A percentile compares a stretch with the other conserved stretches of the same genome.
phyloP scores from a whole-genome alignment of 2,113 vertebrate species.

The Heptranchias perlo region DNA sequence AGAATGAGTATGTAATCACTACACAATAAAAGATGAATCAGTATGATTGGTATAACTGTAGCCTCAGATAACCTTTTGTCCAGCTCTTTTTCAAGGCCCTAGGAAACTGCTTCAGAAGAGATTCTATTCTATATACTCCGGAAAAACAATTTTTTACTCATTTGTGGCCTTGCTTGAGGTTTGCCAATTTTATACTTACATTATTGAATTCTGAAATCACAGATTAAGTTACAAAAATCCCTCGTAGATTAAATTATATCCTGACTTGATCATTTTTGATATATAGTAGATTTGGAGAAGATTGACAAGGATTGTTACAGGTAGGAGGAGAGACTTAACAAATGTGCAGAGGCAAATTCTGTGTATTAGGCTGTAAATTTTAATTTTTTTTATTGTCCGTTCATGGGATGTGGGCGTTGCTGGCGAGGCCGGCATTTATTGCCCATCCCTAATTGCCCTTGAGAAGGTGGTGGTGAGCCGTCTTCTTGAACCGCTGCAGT shows the following conservation, averaged over 20 bases:
- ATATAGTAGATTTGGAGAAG: not conserved
- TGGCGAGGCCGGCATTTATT: no score
- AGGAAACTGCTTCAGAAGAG: not conserved
- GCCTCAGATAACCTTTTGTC: not conserved
- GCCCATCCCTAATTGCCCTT: no score
- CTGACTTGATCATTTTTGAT: not conserved
- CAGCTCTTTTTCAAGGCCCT: not conserved
- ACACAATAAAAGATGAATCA: not conserved
- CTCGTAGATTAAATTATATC: not conserved
- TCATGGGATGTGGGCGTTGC: no score
- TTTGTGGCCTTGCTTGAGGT: not conserved
- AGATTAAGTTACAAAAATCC: not conserved
- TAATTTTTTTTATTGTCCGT: no score
- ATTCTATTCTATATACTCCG: not conserved
- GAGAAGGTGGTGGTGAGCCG: no score
- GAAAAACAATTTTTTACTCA: not conserved
- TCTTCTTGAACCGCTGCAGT: no score
- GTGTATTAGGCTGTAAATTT: no score
- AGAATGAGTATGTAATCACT: not conserved
- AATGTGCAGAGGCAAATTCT: no score
- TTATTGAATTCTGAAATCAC: not conserved
- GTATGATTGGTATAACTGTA: not conserved
- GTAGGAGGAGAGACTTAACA: not conserved
- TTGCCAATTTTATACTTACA: not conserved
- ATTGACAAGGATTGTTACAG: not conserved